Evolutionary conservation across 2,113 vertebrate species (phyloP), one percentile per base, ranked within the genome.

Genomic region (Girardinichthys multiradiatus): DNA sequence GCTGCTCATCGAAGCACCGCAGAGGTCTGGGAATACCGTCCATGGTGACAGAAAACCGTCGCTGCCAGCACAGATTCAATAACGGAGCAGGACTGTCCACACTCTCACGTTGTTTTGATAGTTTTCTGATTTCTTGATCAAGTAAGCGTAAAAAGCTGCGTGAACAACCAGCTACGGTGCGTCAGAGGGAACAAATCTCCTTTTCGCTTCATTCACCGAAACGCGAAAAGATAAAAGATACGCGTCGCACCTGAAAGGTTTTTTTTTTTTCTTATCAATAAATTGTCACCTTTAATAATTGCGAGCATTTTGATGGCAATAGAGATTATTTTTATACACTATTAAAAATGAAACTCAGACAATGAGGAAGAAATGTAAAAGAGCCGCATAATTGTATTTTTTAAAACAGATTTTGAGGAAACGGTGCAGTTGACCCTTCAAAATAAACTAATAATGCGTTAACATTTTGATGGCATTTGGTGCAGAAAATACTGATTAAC

Each of bases 1-100:
- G 94, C 15, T 70, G 30, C 61, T 93, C 93, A 0, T 54, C 12
- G 59, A 94, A 92, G 78, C 91, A 95, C 45, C 94, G 91, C 78
- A 95, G 64, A 27, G 87, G 61, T 12, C 66, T 54, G 35, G 83
- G 57, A 2, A 75, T 17, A 0, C 75, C 80, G 66, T 92, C 94
- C 92, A 93, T 94, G 42, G 0, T 72, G 59, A n/a, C n/a, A 21
- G 48, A 11, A 27, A 2, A 12, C 2, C 14, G 21, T 42, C 4
- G 37, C 37, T 28, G 24, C 1, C 7, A 10, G 28, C 3, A 12
- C 5, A 1, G 27, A 19, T n/a, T 10, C 26, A 29, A 68, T 3
- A 17, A 26, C n/a, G 24, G 67, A 15, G 2, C 12, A 24, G 12
- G 11, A 45, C 33, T 27, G 19, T 45, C 30, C 0, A 33, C 27